Evolutionary conservation across 2,888 invertebrate species (phyloP).

Genomic region (Cephus sareptanus): DNA sequence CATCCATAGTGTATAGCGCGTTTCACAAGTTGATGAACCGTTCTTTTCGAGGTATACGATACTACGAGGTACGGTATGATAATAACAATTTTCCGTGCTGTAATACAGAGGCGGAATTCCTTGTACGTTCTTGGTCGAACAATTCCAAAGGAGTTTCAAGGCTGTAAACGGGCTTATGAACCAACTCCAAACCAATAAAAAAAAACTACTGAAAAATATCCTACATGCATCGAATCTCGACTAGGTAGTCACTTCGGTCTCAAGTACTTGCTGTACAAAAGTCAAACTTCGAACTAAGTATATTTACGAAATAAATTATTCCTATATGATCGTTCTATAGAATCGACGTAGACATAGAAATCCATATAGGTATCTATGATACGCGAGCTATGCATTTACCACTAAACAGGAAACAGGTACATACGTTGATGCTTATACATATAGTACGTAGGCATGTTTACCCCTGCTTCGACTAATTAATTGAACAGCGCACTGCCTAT

Average conservation of each 20-base stretch:
- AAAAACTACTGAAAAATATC: neutral
- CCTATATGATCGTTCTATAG: neutral
- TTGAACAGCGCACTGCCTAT: conserved; percentile 12
- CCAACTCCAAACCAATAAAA: neutral
- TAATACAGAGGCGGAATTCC: neutral
- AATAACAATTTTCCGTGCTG: neutral
- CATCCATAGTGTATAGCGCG: neutral
- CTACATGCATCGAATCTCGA: neutral
- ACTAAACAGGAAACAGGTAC: neutral
- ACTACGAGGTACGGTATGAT: neutral
- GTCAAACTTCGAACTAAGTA: neutral
- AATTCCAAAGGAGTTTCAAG: neutral
- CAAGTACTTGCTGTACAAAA: neutral
- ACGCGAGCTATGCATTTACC: neutral
- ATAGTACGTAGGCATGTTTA: conserved; percentile 21
- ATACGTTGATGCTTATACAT: neutral
- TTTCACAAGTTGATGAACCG: neutral
- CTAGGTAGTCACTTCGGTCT: neutral
- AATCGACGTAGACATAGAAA: neutral
- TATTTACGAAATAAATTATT: neutral
- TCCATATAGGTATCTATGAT: neutral
- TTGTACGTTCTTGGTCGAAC: neutral
- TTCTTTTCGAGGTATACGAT: neutral
- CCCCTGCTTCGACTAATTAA: conserved; percentile 26
- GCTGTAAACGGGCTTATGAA: neutral